These are phyloP conservation scores for Trichogramma dendrolimi DNA, from an alignment of 2,888 invertebrate species.

Conservation along the genomic window DNA sequence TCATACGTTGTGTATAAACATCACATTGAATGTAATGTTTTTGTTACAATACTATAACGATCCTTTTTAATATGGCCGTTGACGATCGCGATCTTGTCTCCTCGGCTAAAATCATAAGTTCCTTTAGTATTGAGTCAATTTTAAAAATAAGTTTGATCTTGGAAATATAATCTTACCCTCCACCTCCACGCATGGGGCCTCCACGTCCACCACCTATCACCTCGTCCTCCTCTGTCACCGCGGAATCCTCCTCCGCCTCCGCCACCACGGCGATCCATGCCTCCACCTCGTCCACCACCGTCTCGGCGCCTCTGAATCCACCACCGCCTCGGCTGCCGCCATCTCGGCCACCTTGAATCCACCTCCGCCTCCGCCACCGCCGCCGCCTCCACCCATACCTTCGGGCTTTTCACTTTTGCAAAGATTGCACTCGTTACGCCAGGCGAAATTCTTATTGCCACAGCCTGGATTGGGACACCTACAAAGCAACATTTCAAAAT, in stretches of 20 bases:
- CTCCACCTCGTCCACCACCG: slow-evolving; percentile 48
- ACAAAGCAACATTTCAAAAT: not conserved
- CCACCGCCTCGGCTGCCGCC: slow-evolving; percentile 37
- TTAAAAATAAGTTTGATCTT: not conserved
- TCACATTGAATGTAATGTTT: slow-evolving; percentile 6
- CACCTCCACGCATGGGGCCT: slow-evolving; percentile 56
- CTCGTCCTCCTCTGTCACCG: slow-evolving; percentile 44
- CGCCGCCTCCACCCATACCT: slow-evolving; percentile 57
- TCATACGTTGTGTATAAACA: slow-evolving; percentile 12
- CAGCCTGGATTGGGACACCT: slow-evolving; percentile 78
- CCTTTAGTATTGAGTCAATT: not conserved
- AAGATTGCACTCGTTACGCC: slow-evolving; percentile 91
- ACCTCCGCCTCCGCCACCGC: slow-evolving; percentile 49
- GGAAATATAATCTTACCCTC: slow-evolving; percentile 42
- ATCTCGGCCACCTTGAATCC: slow-evolving; percentile 38
- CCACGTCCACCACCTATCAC: slow-evolving; percentile 55
- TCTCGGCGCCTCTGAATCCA: slow-evolving; percentile 46
- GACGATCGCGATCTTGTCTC: slow-evolving; percentile 55
- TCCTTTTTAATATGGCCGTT: slow-evolving; percentile 52
- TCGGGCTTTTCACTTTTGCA: slow-evolving; percentile 74
- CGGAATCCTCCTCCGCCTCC: slow-evolving; percentile 40
- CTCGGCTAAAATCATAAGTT: slow-evolving; percentile 40
- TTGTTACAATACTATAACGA: slow-evolving; percentile 4
- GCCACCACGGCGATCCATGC: slow-evolving; percentile 39
- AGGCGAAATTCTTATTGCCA: slow-evolving; percentile 93